A percentile compares a stretch with the other conserved stretches of the same genome.
Evolutionary conservation across 2,797 vertebrate species (phyloP).

Genomic region (Poeciliopsis paucimaculata): DNA sequence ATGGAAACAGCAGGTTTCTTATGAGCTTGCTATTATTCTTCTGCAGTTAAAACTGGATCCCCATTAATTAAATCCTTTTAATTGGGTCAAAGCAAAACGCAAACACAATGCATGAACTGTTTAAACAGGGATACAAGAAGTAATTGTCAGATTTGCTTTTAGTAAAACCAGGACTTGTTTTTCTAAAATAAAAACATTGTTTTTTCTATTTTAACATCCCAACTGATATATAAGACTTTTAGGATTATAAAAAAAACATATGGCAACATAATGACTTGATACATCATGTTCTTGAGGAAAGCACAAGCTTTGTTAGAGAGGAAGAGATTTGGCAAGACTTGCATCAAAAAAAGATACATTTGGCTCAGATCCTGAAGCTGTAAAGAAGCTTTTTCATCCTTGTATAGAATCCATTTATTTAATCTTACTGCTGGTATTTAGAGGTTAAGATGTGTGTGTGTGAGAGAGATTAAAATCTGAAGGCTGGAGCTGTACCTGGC

Average conservation of each 20-base stretch:
- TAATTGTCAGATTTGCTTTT: not conserved
- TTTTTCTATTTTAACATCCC: not conserved
- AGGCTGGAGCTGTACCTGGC: conserved; percentile 67
- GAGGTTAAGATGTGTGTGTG: not conserved
- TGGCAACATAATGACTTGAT: not conserved
- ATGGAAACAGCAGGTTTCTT: not conserved
- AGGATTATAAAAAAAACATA: not conserved
- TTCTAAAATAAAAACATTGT: not conserved
- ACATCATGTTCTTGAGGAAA: not conserved
- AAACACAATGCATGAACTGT: not conserved
- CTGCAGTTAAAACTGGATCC: not conserved
- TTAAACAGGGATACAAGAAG: not conserved
- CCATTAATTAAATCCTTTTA: not conserved
- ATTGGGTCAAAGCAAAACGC: conserved; percentile 1
- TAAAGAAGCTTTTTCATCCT: not conserved
- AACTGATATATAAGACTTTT: not conserved
- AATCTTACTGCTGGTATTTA: not conserved
- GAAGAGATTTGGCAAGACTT: not conserved
- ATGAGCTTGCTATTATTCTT: not conserved
- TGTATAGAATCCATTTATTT: not conserved
- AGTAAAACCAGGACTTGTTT: not conserved
- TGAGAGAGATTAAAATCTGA: conserved; percentile 33
- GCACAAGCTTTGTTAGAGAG: not conserved
- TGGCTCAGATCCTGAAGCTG: not conserved
- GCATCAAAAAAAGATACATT: not conserved